Evolutionary conservation across 2,113 vertebrate species (phyloP), one percentile per base, ranked within the genome.

Genomic region (Plotosus lineatus): DNA sequence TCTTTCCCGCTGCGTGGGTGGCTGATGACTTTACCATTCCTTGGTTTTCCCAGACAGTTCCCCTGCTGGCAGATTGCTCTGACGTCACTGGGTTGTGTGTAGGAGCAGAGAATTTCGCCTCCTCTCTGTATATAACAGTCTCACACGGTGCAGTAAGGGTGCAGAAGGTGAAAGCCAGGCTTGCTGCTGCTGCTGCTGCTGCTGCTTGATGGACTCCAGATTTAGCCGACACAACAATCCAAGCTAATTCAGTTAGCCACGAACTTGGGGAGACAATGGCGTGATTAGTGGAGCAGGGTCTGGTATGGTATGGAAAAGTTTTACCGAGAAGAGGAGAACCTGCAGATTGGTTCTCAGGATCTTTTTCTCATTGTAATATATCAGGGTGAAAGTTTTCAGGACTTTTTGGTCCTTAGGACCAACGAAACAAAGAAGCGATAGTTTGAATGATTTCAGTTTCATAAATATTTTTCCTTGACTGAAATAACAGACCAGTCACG

Each of bases 1-100:
- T 72, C 26, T 71, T 69, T 69, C 65, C 65, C 11, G 15, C 68
- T 71, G 68, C 26, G 48, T 75, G 72, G 48, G 72, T 40, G 72
- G 56, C 50, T 40, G 72, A 51, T 78, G 77, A 48, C 58, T 33
- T 77, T 23, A 69, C 50, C 53, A 38, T 56, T 71, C 75, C 58
- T 21, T n/a, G 42, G 50, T 72, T 50, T 50, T 72, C 26, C 69
- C 28, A 23, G 28, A 44, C 9, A 9, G 11, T 14, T 68, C 65
- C 38, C n/a, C 36, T 46, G 36, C 73, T 17, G 38, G 5, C 53
- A 31, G 53, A 60, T n/a, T n/a, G 48, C 33, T 68, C 44, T 46
- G 21, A 53, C 48, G 9, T 68, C 55, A 46, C n/a, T 6, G 56
- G 2, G 17, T 21, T 26, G 14, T 42, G 77, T 68, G 63, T 78